These are phyloP conservation scores for Lasiurus cinereus DNA, from an alignment of 2,113 vertebrate species.

Conservation along the genomic window DNA sequence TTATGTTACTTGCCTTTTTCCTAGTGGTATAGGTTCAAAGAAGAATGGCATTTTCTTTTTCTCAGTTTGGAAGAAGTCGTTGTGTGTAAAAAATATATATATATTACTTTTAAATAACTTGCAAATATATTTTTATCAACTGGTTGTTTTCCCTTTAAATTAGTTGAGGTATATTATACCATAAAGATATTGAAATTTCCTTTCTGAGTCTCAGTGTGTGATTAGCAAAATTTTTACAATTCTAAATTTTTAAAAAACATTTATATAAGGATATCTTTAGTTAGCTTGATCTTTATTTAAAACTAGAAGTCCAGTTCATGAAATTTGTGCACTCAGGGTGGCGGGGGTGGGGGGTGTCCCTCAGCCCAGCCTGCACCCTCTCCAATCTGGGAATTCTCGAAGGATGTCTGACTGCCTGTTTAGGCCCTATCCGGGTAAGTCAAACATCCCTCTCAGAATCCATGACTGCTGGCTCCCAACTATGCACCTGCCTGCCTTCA, in stretches of 20 bases:
- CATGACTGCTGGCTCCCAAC: too few relatives aligned
- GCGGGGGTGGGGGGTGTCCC: too few relatives aligned
- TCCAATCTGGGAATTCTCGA: too few relatives aligned
- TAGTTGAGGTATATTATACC: background rate
- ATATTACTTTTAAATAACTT: background rate
- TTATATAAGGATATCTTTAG: background rate
- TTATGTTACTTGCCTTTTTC: background rate
- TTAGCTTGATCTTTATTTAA: background rate
- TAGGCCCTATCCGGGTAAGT: too few relatives aligned
- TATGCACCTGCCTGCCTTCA: too few relatives aligned
- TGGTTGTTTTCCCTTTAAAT: background rate
- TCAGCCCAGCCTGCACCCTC: too few relatives aligned
- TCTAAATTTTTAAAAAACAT: background rate
- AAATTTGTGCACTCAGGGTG: too few relatives aligned
- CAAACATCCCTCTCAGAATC: too few relatives aligned
- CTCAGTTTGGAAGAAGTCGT: background rate
- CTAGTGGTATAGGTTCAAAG: background rate
- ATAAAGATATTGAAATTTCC: background rate
- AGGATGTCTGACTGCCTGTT: too few relatives aligned
- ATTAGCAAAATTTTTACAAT: background rate
- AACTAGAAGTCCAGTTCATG: too few relatives aligned
- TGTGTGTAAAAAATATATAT: background rate
- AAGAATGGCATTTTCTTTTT: background rate
- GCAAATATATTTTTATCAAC: background rate
- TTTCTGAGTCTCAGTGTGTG: background rate